A percentile compares a stretch with the other conserved stretches of the same genome.
These are phyloP conservation scores for Polydrusus cervinus DNA, from an alignment of 2,888 invertebrate species.

Conservation along the genomic window DNA sequence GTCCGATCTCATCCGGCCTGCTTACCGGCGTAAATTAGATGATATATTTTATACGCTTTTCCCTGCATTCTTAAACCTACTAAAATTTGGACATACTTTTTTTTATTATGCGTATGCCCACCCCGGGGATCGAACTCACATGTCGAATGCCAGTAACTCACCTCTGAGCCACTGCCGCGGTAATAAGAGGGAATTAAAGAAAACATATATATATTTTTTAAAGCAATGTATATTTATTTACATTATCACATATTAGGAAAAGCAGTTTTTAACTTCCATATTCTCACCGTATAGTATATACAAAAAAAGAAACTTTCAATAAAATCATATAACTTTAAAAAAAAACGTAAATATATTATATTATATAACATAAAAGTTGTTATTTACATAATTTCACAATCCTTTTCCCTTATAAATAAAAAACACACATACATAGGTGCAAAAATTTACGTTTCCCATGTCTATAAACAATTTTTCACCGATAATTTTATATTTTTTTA, in stretches of 20 bases:
- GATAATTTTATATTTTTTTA: background rate
- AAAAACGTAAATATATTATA: slow-evolving; percentile 17
- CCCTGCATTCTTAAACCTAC: no score
- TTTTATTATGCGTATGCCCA: no score
- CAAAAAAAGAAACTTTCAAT: slow-evolving; percentile 51
- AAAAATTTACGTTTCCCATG: background rate
- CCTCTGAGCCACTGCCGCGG: no score
- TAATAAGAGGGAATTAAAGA: background rate
- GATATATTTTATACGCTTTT: no score
- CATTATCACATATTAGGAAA: slow-evolving; percentile 63
- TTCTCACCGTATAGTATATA: slow-evolving; percentile 52
- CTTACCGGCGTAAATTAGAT: no score
- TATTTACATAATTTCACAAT: slow-evolving; percentile 29
- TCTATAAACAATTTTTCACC: slow-evolving; percentile 1
- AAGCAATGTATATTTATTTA: slow-evolving; percentile 58
- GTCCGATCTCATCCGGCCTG: no score
- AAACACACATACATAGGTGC: background rate
- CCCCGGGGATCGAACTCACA: no score
- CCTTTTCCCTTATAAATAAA: slow-evolving; percentile 2
- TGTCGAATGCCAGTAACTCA: no score
- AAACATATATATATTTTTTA: slow-evolving; percentile 1
- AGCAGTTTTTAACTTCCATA: slow-evolving; percentile 54
- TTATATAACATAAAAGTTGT: background rate
- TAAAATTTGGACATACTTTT: no score
- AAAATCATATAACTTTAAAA: slow-evolving; percentile 42